Base-by-base conservation (phyloP, 1,140 invertebrate genomes). In the Drosophila arizonae region DNA sequence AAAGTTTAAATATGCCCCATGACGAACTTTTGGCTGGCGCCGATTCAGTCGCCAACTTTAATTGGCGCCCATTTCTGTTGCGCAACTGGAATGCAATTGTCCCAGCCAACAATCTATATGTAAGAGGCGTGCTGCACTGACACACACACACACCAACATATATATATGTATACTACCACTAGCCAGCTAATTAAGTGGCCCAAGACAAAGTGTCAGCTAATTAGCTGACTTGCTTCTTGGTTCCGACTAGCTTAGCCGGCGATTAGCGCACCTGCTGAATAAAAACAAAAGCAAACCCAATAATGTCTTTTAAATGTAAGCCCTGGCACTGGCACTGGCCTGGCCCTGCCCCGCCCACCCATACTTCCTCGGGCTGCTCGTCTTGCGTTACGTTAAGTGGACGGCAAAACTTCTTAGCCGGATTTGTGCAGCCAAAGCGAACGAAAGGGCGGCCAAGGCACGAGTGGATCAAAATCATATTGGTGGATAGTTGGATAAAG, bases 51-150 rank as follows among this genome's bases (percentile, higher is more conserved):
- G 67, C 77, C 76, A 88, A 89, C 80, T 88, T 88, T 88, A 88
- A 90, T 90, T 90, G 87, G 87, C 87, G 87, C 57, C 87, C 87
- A 76, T 90, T 90, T 74, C 60, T 90, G 82, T 71, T 90, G 46
- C 87, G 87, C 70, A 87, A 90, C 87, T 90, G 87, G 87, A 90
- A 90, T 87, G 82, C 82, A 82, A 80, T 90, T 84, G 87, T 84
- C 51, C 87, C 87, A 36, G 79, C 79, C 70, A 90, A 74, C 77
- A 90, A 90, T 84, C 69, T 90, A 70, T 90, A 90, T 72, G 77
- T 84, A 75, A 79, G 87, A 61, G 81, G 87, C 11, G 72, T 78
- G n/a, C 74, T 87, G 66, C 76, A 90, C 55, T 86, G 69, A 72
- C 15, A 57, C 21, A 48, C 13, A 30, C 8, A 45, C 8, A 45